A percentile compares a stretch with the other conserved stretches of the same genome.
Conservation (phyloP, 2,888 invertebrate genomes). For the Proisotoma minuta region DNA sequence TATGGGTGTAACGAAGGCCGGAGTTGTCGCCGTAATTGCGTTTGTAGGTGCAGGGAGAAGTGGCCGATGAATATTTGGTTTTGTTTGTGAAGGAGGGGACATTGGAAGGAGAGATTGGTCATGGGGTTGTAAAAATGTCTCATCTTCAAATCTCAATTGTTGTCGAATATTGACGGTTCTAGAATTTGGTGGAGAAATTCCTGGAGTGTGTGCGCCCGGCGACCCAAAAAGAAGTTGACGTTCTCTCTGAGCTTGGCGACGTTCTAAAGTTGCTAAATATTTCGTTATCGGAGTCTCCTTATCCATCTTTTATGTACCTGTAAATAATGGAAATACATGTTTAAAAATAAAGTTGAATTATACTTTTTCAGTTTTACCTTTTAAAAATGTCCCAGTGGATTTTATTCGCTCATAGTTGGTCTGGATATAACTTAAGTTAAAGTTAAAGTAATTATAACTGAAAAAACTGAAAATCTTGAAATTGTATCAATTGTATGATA, state of each 20-base stretch:
- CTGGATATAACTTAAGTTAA: neutral
- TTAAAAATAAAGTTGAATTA: neutral
- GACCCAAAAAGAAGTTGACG: neutral
- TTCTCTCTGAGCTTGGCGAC: neutral
- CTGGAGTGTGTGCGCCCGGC: neutral
- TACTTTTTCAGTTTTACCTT: neutral
- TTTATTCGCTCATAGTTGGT: neutral
- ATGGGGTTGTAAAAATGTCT: constrained; percentile 31
- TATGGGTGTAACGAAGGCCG: neutral
- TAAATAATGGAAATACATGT: neutral
- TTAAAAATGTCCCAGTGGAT: neutral
- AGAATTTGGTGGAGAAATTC: constrained; percentile 11
- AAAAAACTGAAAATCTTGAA: neutral
- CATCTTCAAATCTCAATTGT: constrained; percentile 40
- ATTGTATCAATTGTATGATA: too few species aligned
- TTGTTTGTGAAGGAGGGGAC: constrained; percentile 6
- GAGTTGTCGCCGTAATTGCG: neutral
- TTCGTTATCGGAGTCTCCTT: constrained; percentile 41
- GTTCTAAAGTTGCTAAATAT: constrained; percentile 30
- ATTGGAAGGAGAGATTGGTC: constrained; percentile 31
- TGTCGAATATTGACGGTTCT: constrained; percentile 20
- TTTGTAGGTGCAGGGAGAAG: neutral
- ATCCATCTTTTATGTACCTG: constrained; percentile 14
- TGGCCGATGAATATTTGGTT: neutral
- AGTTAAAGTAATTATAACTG: neutral